Percentiles rank a stretch among this genome's conserved stretches.
phyloP scores from a whole-genome alignment of 2,113 vertebrate species.

The Apistogramma diplotaenia region DNA sequence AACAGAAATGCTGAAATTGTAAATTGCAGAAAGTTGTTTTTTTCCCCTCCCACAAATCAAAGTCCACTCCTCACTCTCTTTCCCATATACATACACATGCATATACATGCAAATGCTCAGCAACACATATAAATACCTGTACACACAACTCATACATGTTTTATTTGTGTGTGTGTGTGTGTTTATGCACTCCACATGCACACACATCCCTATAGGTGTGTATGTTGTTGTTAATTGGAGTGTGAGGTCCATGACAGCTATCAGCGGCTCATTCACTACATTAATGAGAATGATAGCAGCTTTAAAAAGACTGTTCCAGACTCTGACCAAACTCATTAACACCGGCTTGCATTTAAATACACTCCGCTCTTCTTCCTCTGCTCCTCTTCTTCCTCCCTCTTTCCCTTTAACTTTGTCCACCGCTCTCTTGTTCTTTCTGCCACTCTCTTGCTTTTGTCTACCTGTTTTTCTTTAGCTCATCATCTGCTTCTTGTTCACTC shows the following conservation, averaged over 20 bases:
- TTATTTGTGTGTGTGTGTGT: not conserved
- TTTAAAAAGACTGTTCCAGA: conserved; percentile 99
- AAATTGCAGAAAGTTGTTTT: conserved; percentile 64
- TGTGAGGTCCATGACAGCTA: conserved; percentile 99
- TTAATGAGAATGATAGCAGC: conserved; percentile 99
- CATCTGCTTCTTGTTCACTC: not conserved
- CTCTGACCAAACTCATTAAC: conserved; percentile 99
- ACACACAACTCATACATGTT: not conserved
- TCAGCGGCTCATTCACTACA: conserved; percentile 98
- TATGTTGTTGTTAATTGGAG: conserved; percentile 94
- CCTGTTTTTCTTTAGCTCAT: not conserved
- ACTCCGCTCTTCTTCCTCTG: conserved; percentile 67
- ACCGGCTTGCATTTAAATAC: conserved; percentile 94
- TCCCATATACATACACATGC: not conserved
- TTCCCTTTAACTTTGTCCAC: not conserved
- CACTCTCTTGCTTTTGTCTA: not conserved
- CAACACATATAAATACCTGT: not conserved
- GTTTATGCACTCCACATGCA: not conserved
- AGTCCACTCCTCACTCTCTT: conserved; percentile 3
- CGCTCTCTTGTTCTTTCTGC: not conserved
- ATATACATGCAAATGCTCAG: not conserved
- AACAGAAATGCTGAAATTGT: conserved; percentile 73
- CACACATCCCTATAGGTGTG: conserved; percentile 20
- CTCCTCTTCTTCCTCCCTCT: not conserved
- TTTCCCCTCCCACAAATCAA: conserved; percentile 54